These are phyloP conservation scores for Atethmia centrago DNA, from an alignment of 2,888 invertebrate species.

Conservation along the genomic window DNA sequence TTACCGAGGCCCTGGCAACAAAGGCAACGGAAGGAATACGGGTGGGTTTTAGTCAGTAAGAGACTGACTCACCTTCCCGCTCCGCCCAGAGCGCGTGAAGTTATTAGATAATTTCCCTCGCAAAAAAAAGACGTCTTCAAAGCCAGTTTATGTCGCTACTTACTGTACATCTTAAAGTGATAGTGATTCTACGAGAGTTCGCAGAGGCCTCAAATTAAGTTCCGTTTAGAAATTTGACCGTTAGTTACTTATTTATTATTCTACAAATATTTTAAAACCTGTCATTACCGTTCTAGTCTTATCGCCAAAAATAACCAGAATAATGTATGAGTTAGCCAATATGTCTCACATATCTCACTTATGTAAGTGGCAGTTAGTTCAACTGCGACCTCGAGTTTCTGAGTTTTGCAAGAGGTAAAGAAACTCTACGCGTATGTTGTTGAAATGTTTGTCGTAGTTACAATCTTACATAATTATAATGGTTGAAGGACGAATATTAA, in stretches of 20 bases:
- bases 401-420: constrained; percentile 60
- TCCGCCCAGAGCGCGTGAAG: too few species aligned
- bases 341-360: constrained; percentile 33
- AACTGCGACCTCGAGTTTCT: constrained; percentile 52
- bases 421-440: constrained; percentile 47
- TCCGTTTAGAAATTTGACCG: neutral
- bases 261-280: constrained; percentile 23
- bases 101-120: too few species aligned
- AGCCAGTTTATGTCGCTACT: neutral
- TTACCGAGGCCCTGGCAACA: too few species aligned
- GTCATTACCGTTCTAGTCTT: constrained; percentile 18
- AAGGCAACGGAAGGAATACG: too few species aligned
- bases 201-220: neutral
- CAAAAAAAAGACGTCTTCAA: too few species aligned
- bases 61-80: too few species aligned
- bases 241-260: neutral
- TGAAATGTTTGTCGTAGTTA: constrained; percentile 42
- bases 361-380: constrained; percentile 21
- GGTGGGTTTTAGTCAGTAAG: too few species aligned
- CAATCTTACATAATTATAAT: neutral
- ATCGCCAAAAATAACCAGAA: constrained; percentile 20
- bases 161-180: neutral
- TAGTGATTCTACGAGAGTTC: neutral
- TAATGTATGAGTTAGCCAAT: constrained; percentile 43
- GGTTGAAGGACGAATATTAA: neutral